Percentiles rank a stretch among this genome's conserved stretches.
Evolutionary conservation across 2,888 invertebrate species (phyloP).

Genomic region (Gerris lacustris): DNA sequence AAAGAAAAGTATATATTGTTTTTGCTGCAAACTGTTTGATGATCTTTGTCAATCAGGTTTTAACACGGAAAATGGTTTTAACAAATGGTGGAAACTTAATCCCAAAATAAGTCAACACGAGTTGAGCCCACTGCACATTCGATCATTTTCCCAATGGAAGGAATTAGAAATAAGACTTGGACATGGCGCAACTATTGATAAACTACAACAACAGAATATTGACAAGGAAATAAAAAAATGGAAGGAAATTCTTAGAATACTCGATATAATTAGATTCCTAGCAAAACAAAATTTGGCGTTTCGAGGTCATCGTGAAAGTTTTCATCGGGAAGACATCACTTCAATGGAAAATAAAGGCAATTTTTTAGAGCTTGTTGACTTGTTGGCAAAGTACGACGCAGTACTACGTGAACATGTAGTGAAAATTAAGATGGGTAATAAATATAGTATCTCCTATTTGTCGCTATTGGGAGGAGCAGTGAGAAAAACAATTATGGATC

Average conservation of each 20-base stretch:
- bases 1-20: constrained; percentile 1
- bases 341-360: constrained; percentile 2
- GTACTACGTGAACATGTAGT: neutral
- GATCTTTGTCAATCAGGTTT: constrained; percentile 1
- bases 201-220: constrained; percentile 5
- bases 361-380: constrained; percentile 1
- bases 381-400: neutral
- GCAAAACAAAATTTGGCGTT: constrained; percentile 2
- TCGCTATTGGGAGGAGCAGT: constrained; percentile 2
- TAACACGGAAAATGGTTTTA: constrained; percentile 3
- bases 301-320: neutral
- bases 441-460: constrained; percentile 5
- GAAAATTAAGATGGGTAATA: neutral
- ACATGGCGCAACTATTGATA: neutral
- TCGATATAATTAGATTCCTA: constrained; percentile 1
- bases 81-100: constrained; percentile 5
- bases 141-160: constrained; percentile 1
- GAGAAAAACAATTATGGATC: constrained; percentile 3
- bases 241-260: constrained; percentile 2
- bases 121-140: constrained; percentile 1
- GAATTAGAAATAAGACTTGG: constrained; percentile 5
- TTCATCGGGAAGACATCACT: neutral
- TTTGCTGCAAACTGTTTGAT: constrained; percentile 3
- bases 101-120: constrained; percentile 1
- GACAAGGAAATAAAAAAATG: constrained; percentile 1